Evolutionary conservation across 92 coral and sea anemone species (phyloP).

Genomic region (Epizoanthus ramosus): DNA sequence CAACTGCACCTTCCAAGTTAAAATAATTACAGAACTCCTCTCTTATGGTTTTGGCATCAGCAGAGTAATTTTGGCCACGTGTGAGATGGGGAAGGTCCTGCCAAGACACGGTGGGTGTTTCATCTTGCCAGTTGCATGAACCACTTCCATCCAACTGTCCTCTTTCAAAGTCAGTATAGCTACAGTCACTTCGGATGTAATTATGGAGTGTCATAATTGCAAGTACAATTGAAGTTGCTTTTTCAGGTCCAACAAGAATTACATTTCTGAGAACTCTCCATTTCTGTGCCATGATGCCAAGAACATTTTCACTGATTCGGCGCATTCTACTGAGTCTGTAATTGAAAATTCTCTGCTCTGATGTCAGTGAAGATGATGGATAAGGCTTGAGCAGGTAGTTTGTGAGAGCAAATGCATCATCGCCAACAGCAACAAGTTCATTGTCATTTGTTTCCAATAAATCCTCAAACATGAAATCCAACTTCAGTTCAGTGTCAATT

Average conservation of each 20-base stretch:
- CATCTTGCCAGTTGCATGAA: not conserved
- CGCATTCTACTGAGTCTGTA: slow-evolving; percentile 56
- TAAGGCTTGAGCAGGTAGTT: slow-evolving; percentile 36
- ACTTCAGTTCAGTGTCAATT: too few relatives aligned
- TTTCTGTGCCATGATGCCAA: slow-evolving; percentile 58
- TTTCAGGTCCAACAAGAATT: slow-evolving; percentile 15
- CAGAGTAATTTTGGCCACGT: slow-evolving; percentile 48
- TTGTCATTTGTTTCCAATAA: too few relatives aligned
- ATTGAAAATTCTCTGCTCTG: slow-evolving; percentile 42
- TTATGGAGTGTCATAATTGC: slow-evolving; percentile 23
- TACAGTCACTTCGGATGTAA: not conserved
- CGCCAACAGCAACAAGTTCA: slow-evolving; percentile 47
- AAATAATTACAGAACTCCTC: slow-evolving; percentile 44
- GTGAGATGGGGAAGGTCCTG: slow-evolving; percentile 34
- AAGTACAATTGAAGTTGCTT: slow-evolving; percentile 11
- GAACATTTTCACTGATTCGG: slow-evolving; percentile 52
- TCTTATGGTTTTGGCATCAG: slow-evolving; percentile 44
- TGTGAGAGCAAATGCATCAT: slow-evolving; percentile 36
- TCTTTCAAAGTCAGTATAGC: slow-evolving; percentile 17
- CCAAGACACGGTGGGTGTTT: slow-evolving; percentile 39
- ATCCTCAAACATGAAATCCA: too few relatives aligned
- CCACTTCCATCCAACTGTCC: slow-evolving; percentile 20
- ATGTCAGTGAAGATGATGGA: slow-evolving; percentile 34
- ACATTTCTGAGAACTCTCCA: slow-evolving; percentile 50
- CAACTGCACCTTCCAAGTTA: slow-evolving; percentile 48